Percentiles rank a stretch among this genome's conserved stretches.
These are phyloP conservation scores for Syndactyla subalaris DNA, from an alignment of 2,797 vertebrate genomes.

Conservation along the genomic window DNA sequence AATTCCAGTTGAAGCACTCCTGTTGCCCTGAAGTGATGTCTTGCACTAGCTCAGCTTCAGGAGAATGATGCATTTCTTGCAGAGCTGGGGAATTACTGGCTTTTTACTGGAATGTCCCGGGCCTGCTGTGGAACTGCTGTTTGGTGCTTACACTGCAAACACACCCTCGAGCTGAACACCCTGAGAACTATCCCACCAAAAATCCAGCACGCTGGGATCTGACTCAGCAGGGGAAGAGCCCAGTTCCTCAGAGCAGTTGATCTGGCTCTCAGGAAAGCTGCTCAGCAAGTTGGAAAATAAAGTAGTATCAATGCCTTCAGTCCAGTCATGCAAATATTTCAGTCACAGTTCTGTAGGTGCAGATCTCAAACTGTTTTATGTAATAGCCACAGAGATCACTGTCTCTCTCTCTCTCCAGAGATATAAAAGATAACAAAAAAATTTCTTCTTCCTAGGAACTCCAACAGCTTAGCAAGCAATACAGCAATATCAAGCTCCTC, in stretches of 20 bases:
- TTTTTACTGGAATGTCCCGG: not conserved
- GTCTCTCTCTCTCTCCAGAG: too few species aligned
- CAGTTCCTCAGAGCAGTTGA: not conserved
- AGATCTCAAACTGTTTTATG: not conserved
- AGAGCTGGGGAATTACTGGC: not conserved
- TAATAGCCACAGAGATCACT: not conserved
- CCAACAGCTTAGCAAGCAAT: slow-evolving; percentile 66
- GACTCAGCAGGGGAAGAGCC: not conserved
- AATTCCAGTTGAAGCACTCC: not conserved
- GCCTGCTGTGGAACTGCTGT: not conserved
- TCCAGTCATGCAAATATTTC: not conserved
- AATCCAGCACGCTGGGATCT: fast-evolving
- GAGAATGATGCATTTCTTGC: not conserved
- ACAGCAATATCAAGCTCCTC: slow-evolving; percentile 62
- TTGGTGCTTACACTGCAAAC: not conserved
- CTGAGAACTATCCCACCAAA: not conserved
- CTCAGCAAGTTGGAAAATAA: not conserved
- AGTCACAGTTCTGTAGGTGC: not conserved
- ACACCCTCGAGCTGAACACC: fast-evolving
- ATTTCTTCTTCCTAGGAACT: slow-evolving; percentile 46
- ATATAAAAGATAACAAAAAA: not conserved
- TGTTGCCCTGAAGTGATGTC: not conserved
- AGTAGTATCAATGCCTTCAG: not conserved
- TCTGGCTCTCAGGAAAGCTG: not conserved
- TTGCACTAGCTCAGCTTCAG: not conserved